Evolutionary conservation across 1,140 invertebrate species (phyloP).

Genomic region (Hyles vespertilio): DNA sequence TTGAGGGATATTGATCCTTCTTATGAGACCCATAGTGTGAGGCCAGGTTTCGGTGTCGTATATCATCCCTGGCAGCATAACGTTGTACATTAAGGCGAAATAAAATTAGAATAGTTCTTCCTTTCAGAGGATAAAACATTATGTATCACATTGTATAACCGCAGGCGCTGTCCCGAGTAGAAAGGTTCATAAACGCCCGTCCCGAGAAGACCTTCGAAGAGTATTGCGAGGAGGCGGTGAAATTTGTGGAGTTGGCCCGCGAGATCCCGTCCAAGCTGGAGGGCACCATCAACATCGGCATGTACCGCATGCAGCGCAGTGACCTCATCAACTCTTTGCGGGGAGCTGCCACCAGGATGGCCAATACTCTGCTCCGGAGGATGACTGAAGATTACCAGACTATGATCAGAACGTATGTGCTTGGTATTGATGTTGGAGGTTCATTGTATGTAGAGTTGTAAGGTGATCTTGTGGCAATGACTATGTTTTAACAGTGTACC

Average conservation of each 20-base stretch:
- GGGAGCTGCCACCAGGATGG: conserved; percentile 81
- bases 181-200: conserved; percentile 81
- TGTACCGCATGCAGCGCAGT: conserved; percentile 90
- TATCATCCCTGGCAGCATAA: no score
- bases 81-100: no score
- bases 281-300: conserved; percentile 84
- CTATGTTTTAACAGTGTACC: no score
- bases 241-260: conserved; percentile 80
- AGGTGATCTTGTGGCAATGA: no score
- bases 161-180: conserved; percentile 77
- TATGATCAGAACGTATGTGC: conserved; percentile 83
- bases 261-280: conserved; percentile 81
- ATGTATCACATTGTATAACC: conserved; percentile 25
- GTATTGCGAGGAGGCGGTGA: conserved; percentile 79
- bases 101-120: no score
- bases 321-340: conserved; percentile 87
- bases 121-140: no score
- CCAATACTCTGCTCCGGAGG: conserved; percentile 81
- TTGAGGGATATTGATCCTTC: no score
- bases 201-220: conserved; percentile 81
- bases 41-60: no score
- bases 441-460: no score
- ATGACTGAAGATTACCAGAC: conserved; percentile 89
- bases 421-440: no score
- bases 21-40: no score